Conservation (phyloP, 2,113 vertebrate species). For the Oreochromis aureus region DNA sequence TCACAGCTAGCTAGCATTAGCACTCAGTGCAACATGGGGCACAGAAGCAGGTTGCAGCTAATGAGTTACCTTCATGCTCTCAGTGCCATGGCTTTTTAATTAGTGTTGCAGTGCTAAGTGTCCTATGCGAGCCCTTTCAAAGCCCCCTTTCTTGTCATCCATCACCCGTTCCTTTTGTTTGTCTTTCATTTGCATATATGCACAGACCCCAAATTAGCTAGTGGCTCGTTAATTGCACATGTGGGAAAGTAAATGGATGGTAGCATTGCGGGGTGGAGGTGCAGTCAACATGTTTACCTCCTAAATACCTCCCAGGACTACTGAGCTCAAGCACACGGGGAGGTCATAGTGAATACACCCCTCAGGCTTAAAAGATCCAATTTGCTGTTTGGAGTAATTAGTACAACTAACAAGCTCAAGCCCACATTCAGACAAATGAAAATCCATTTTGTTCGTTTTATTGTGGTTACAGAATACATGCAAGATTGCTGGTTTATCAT, state of each 20-base stretch:
- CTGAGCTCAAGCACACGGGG: conserved; percentile 52
- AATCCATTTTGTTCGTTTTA: neutral
- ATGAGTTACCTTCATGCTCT: conserved; percentile 70
- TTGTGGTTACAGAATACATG: neutral
- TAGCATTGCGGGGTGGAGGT: conserved; percentile 17
- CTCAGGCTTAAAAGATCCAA: conserved; percentile 47
- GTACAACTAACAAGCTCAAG: conserved; percentile 55
- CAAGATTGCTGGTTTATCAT: neutral
- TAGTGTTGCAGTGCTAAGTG: conserved; percentile 69
- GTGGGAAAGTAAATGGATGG: conserved; percentile 65
- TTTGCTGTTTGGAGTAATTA: conserved; percentile 65
- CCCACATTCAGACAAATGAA: conserved; percentile 23
- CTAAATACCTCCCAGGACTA: conserved; percentile 64
- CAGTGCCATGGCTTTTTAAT: conserved; percentile 76
- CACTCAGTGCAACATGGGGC: conserved; percentile 11
- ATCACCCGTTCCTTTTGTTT: conserved; percentile 72
- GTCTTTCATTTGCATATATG: conserved; percentile 74
- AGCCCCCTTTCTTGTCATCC: conserved; percentile 56
- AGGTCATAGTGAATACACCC: conserved; percentile 50
- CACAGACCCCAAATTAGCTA: conserved; percentile 69
- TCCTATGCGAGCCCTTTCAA: conserved; percentile 63
- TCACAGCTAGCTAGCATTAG: conserved; percentile 24
- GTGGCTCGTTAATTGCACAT: conserved; percentile 69
- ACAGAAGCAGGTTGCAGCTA: conserved; percentile 55
- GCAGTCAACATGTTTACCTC: conserved; percentile 69